Evolutionary conservation across 2,888 invertebrate species (phyloP).

Genomic region (Brenthis hecate): DNA sequence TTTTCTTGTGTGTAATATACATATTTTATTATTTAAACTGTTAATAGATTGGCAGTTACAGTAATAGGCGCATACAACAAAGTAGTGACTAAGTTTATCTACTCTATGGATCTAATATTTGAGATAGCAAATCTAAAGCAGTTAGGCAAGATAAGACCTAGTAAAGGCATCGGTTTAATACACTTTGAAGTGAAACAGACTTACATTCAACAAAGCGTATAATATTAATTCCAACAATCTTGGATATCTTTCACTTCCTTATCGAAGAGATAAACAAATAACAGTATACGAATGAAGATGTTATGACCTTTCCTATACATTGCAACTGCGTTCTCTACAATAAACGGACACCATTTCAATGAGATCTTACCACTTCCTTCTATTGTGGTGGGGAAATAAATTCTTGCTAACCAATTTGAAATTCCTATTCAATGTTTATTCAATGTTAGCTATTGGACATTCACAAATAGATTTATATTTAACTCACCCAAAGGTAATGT

Average conservation of each 20-base stretch:
- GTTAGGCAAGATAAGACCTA: conserved; percentile 34
- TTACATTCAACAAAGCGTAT: conserved; percentile 46
- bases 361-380: conserved; percentile 37
- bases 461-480: conserved; percentile 20
- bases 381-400: conserved; percentile 37
- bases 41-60: conserved; percentile 7
- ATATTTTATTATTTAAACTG: neutral
- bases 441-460: conserved; percentile 23
- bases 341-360: conserved; percentile 36
- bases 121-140: conserved; percentile 33
- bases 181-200: conserved; percentile 49
- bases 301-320: conserved; percentile 42
- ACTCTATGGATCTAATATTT: conserved; percentile 28
- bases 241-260: conserved; percentile 45
- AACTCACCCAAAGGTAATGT: neutral
- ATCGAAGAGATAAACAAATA: conserved; percentile 42
- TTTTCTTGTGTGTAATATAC: no score
- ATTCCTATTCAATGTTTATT: conserved; percentile 32
- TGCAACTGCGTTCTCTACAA: conserved; percentile 36
- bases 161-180: conserved; percentile 44
- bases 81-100: conserved; percentile 26
- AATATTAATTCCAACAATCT: conserved; percentile 47
- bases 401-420: conserved; percentile 32
- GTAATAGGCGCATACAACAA: conserved; percentile 15
- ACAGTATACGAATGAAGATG: conserved; percentile 42